These are phyloP conservation scores for Stenichneumon culpator DNA, from an alignment of 2,888 invertebrate species.

Conservation along the genomic window DNA sequence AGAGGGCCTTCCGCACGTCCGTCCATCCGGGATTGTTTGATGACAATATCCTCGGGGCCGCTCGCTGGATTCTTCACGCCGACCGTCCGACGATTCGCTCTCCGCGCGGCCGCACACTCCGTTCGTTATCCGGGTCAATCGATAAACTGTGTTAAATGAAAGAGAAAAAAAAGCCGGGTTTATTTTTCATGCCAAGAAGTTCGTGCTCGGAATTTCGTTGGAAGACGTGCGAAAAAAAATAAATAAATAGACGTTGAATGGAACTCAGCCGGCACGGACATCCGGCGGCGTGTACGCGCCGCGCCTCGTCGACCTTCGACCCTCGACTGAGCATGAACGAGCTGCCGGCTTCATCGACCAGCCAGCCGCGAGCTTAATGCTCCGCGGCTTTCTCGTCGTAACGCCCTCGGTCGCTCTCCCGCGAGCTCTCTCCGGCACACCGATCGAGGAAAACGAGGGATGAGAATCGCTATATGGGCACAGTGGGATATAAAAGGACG, in stretches of 20 bases:
- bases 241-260: constrained; percentile 2
- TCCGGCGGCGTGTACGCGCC: constrained; percentile 24
- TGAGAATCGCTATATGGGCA: neutral
- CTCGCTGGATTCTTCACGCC: too few relatives aligned
- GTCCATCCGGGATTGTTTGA: neutral
- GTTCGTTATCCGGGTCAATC: constrained; percentile 12
- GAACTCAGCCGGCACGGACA: constrained; percentile 8
- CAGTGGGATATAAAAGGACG: neutral
- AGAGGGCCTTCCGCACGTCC: neutral
- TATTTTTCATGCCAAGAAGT: too few relatives aligned
- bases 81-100: too few relatives aligned
- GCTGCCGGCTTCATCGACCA: constrained; percentile 58
- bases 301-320: constrained; percentile 40
- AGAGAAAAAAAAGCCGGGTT: too few relatives aligned
- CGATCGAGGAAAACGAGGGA: constrained; percentile 5
- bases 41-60: neutral
- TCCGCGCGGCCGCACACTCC: neutral
- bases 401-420: constrained; percentile 12
- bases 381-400: neutral
- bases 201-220: too few relatives aligned
- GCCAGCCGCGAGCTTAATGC: neutral
- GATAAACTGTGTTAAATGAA: too few relatives aligned
- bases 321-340: constrained; percentile 48
- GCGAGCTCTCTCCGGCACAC: neutral
- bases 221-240: neutral